phyloP scores from a whole-genome alignment of 2,888 invertebrate genomes.

The Fragum fragum region DNA sequence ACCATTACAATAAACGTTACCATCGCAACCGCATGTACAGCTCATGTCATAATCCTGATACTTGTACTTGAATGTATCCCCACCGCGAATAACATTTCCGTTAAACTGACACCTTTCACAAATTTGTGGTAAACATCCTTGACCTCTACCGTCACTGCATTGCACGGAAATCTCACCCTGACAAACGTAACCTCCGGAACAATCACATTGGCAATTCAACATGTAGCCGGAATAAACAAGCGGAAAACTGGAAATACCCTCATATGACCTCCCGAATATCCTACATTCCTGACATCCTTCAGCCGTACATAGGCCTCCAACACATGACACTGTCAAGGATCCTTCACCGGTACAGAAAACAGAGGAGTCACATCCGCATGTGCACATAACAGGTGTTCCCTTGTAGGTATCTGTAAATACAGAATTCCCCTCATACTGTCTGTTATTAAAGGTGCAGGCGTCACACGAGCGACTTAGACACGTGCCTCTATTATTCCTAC shows the following conservation, averaged over 20 bases:
- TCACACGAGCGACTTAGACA: conserved; percentile 46
- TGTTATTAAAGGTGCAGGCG: conserved; percentile 42
- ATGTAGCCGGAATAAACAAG: conserved; percentile 47
- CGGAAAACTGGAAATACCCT: conserved; percentile 49
- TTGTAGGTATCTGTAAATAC: conserved; percentile 38
- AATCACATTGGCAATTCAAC: conserved; percentile 56
- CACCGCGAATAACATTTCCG: conserved; percentile 39
- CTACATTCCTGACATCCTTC: conserved; percentile 70
- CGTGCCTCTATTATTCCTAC: conserved; percentile 42
- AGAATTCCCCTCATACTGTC: conserved; percentile 31
- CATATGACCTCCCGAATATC: conserved; percentile 32
- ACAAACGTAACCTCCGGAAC: conserved; percentile 56
- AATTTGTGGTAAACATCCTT: conserved; percentile 42
- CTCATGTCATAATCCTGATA: conserved; percentile 60
- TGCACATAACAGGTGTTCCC: conserved; percentile 46
- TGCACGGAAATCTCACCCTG: conserved; percentile 10
- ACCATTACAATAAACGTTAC: conserved; percentile 56
- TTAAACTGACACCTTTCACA: conserved; percentile 54
- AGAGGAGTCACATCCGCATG: conserved; percentile 47
- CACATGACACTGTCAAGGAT: conserved; percentile 26
- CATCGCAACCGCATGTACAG: conserved; percentile 61
- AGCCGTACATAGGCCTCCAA: conserved; percentile 37
- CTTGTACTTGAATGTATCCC: conserved; percentile 40
- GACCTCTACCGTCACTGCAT: conserved; percentile 32
- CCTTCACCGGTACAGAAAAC: conserved; percentile 37